Evolutionary conservation across 2,797 vertebrate genomes (phyloP), one percentile per base, ranked within the genome.

Genomic region (Pachyuromys duprasi): DNA sequence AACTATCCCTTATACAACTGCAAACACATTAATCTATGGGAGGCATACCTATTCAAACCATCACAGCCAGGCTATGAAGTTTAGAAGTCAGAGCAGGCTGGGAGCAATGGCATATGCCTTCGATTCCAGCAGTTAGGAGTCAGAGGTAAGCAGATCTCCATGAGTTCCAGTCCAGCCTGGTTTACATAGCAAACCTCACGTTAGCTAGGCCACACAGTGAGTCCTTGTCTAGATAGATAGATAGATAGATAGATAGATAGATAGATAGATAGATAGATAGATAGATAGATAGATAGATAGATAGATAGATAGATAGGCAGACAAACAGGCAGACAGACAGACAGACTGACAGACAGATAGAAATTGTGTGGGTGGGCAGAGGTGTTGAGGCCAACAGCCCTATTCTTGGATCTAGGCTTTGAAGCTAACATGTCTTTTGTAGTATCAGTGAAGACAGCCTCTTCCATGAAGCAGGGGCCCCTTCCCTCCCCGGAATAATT

Each of bases 341-440:
- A 62, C 8, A 24, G 5, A 69, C 13, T 31, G 12, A 65, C 31
- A 67, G 8, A 67, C 5, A 69, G 33, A 36, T n/a, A n/a, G 5
- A 69, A 31, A 20, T 22, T 72, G 18, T 36, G n/a, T 57, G 55
- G 12, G 55, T 13, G 55, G 14, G 31, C n/a, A 8, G 60, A 39
- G 2, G n/a, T 3, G 3, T 0, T 0, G 3, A 42, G 60, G 53
- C 67, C 33, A n/a, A 67, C 12, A 20, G 74, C 76, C 14, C 6
- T 15, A 0, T 49, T 28, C n/a, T 57, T 60, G 84, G 17, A 39
- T 28, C 67, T 18, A 14, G 65, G 20, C 39, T 49, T 22, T 33
- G 62, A 5, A 28, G 39, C 70, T 31, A 67, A 17, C 3, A 3
- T 8, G 7, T 14, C 17, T 36, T 1, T 8, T 20, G 39, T n/a